Base-by-base conservation (phyloP, 2,888 invertebrate genomes). In the Polyommatus iphigenia region DNA sequence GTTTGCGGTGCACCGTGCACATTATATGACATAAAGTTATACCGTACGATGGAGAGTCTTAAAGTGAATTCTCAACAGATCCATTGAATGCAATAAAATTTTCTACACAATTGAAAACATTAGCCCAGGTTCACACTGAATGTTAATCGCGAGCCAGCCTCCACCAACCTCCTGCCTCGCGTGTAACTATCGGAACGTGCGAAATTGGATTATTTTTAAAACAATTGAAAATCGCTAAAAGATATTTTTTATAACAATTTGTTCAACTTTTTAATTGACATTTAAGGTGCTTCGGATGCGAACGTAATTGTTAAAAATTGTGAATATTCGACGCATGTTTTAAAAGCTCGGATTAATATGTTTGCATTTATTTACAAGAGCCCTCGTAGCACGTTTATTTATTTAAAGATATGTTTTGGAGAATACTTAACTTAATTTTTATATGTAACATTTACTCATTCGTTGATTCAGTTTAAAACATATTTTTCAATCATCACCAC, bases 91-190 rank as follows among this genome's bases (percentile, higher is more conserved):
- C 91, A 90, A 92, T 92, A 92, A 91, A 92, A 93, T 91, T 91
- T 92, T 92, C 93, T 89, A 88, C 90, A 91, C 92, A 92, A 92
- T 93, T 91, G 92, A 90, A 91, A 89, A 91, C 91, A 91, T 92
- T 93, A 90, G 86, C 89, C 88, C 88, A 88, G 87, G 86, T 86
- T 84, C 86, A 86, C 82, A 85, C 84, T 89, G 91, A 92, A 91
- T 92, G 90, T 91, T 92, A 91, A 92, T 92, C 91, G 87, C 24
- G 6, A 7, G 13, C 62, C 88, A 84, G 82, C 85, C 46, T 46
- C 46, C 46, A 46, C 46, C 46, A 46, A 0, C 46, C 46, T 46
- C 1, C 46, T 3, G 46, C 46, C 88, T 89, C 87, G 89, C 90
- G 89, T 92, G 91, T 91, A 92, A 92, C 91, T 91, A 91, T 92